Evolutionary conservation across 2,797 vertebrate genomes (phyloP), one percentile per base, ranked within the genome.

Genomic region (Lates japonicus): DNA sequence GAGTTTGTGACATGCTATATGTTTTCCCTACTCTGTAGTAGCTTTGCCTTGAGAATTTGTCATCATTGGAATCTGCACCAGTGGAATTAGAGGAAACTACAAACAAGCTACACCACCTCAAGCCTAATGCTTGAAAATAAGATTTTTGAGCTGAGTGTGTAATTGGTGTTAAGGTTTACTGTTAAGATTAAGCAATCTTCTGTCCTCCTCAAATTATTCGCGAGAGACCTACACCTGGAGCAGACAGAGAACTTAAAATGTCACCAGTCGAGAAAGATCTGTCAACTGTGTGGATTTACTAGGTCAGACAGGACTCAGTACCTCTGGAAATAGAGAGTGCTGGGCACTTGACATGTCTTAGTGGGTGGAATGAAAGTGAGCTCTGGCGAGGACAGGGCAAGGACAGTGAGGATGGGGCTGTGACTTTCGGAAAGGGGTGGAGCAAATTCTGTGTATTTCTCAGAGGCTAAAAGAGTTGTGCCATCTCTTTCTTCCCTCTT

Each of bases 281-380:
- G 54, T 75, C 81, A 71, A 76, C 64, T n/a, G n/a, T 69, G 77
- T 80, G 76, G 68, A 78, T 74, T 80, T 80, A 76, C 72, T 63
- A 51, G 78, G 75, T 82, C 78, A 83, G 70, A 37, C 39, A 19
- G 74, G 74, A 81, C 77, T 81, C 25, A 1, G 74, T 42, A 39
- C 2, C 49, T 70, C 61, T 74, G 63, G 49, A 77, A 80, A 92
- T 64, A n/a, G n/a, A 59, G 74, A 76, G 79, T n/a, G 58, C 58
- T n/a, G 74, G 76, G 73, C 62, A 39, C 62, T 78, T 87, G 78
- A 85, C 80, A 62, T 60, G 59, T 87, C 77, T 76, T 49, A 90
- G 62, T 84, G 72, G 76, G 17, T 88, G 79, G 80, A 88, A 87
- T 79, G 59, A 91, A 86, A 84, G 76, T 60, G 52, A 83, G 81